A percentile compares a stretch with the other conserved stretches of the same genome.
These are phyloP conservation scores for Parnassius orleans DNA, from an alignment of 2,888 invertebrate genomes.

Conservation along the genomic window DNA sequence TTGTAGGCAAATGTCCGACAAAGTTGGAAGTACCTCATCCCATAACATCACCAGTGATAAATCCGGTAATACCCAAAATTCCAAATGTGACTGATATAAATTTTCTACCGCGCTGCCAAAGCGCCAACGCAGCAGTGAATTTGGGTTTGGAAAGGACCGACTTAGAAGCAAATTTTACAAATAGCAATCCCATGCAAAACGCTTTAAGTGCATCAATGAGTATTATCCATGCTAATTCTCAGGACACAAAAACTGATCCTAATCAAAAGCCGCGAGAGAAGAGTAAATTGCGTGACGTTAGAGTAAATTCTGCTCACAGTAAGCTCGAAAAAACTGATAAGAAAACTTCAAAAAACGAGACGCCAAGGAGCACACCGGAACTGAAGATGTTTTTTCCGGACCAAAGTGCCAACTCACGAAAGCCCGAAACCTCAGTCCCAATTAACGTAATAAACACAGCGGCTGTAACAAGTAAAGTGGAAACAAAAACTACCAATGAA, in stretches of 20 bases:
- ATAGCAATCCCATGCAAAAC: slow-evolving; percentile 52
- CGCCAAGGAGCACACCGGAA: slow-evolving; percentile 67
- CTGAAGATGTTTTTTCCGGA: slow-evolving; percentile 76
- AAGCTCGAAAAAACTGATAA: slow-evolving; percentile 72
- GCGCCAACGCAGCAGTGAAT: slow-evolving; percentile 68
- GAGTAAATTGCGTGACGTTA: slow-evolving; percentile 70
- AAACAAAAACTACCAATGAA: slow-evolving; percentile 59
- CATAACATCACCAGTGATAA: slow-evolving; percentile 73
- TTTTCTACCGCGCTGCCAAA: slow-evolving; percentile 74
- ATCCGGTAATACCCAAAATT: slow-evolving; percentile 70
- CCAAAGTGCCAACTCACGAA: slow-evolving; percentile 54
- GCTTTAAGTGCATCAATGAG: slow-evolving; percentile 60
- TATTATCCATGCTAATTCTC: slow-evolving; percentile 51
- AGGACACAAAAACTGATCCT: slow-evolving; percentile 57
- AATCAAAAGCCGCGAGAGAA: slow-evolving; percentile 68
- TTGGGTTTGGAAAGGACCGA: slow-evolving; percentile 66
- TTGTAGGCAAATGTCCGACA: slow-evolving; percentile 62
- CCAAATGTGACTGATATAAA: slow-evolving; percentile 65
- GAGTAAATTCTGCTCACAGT: slow-evolving; percentile 75
- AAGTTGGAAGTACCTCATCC: slow-evolving; percentile 76
- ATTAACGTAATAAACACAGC: slow-evolving; percentile 71
- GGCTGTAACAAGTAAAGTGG: slow-evolving; percentile 60
- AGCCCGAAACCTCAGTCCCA: slow-evolving; percentile 71
- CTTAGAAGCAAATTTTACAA: slow-evolving; percentile 56
- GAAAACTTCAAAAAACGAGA: slow-evolving; percentile 61